Evolutionary conservation across 2,888 invertebrate species (phyloP), one percentile per base, ranked within the genome.

Genomic region (Drosophila cyrtoloma): DNA sequence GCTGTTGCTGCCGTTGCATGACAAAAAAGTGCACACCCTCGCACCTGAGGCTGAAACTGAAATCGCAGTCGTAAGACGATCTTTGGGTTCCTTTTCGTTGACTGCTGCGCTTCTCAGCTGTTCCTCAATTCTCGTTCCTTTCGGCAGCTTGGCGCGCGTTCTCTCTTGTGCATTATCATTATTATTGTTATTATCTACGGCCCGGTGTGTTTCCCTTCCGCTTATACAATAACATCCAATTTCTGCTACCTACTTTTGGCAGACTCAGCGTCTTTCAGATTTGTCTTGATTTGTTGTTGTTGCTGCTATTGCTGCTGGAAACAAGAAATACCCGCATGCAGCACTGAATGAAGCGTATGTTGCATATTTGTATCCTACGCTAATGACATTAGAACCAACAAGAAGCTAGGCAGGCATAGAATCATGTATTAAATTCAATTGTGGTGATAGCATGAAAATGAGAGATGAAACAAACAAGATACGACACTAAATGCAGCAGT

Each of bases 191-290:
- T 86, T 86, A 90, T 86, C 90, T 75, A 91, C 91, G 91, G 89
- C 91, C 89, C 91, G 89, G 91, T 89, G 89, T 88, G 90, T 82
- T 87, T 89, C 75, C 71, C 84, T 83, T 82, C 83, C 80, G 76
- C 83, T 83, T 83, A 89, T 84, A 89, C 91, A 91, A 89, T 91
- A 91, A 88, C 89, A 89, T 91, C 84, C 89, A 88, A 88, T 91
- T 86, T 90, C 75, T 70, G 73, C 86, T 83, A 86, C 86, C 86
- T 86, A 86, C 77, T 66, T 65, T 59, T 50, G 70, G 50, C 68
- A 73, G 75, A 85, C 67, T 75, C 79, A 56, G 61, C 62, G 39
- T 69, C 81, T 70, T 63, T 71, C 68, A 83, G 68, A 79, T 81
- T 84, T 67, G 68, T 86, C 61, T 72, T 77, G 87, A 79, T 84